Evolutionary conservation across 2,888 invertebrate genomes (phyloP), one percentile per base, ranked within the genome.

Genomic region (Thecocarcelia acutangulata): DNA sequence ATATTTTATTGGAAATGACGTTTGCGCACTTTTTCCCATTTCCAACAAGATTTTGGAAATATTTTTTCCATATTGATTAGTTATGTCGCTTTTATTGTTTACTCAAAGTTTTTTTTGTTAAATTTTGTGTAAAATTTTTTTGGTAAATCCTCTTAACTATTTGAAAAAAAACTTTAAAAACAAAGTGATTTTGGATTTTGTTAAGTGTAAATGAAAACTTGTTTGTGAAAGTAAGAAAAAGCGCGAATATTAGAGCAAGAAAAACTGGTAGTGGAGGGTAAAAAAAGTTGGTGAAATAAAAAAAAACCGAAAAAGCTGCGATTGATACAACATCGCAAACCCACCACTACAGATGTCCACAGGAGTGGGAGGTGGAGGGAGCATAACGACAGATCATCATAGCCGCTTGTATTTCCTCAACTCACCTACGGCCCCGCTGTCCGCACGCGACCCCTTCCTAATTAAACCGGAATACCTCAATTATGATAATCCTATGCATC

Each of bases 31-130:
- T 79, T 80, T 77, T 84, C 81, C 81, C 83, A 74, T 74, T 84
- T 84, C 84, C 84, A 84, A 83, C 64, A 56, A 83, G 70, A 77
- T 83, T 82, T 85, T 87, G 87, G 88, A 87, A 89, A 86, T 87
- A 82, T 89, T 88, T 87, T 88, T 89, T 89, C 89, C 89, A 89
- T 89, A 89, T 89, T 89, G 88, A 89, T 89, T 89, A 89, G 89
- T 89, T 89, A 89, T 89, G 89, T 89, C 89, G 88, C 87, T 89
- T 89, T 89, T 88, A 89, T 89, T 89, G 88, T 89, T 89, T 89
- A 89, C 88, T 87, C 89, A 87, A 78, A 78, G 74, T 78, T 74
- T 78, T 82, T 82, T 82, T 88, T 86, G 86, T 87, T 87, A 79
- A 83, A 83, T 76, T 83, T 83, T 83, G 83, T 83, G 80, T 83